phyloP scores from a whole-genome alignment of 2,113 vertebrate genomes.

The Dicaeum eximium region DNA sequence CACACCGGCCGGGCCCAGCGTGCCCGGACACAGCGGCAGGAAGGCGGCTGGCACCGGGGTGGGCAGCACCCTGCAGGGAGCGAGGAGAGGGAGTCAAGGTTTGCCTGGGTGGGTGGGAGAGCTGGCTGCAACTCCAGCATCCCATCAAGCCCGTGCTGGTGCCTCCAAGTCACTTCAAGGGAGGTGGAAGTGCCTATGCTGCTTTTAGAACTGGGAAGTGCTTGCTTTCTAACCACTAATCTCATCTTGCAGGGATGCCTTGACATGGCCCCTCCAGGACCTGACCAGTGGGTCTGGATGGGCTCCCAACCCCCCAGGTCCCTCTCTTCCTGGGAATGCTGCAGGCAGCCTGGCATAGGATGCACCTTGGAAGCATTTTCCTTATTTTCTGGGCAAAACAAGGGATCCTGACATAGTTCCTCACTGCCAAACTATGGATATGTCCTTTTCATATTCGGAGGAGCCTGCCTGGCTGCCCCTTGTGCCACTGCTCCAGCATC shows the following conservation, averaged over 20 bases:
- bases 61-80: conserved; percentile 77
- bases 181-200: not conserved
- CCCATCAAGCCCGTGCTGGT: fast-evolving
- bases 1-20: conserved; percentile 71
- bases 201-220: not conserved
- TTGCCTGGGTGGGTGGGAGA: not conserved
- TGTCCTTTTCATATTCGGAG: fast-evolving
- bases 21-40: conserved; percentile 56
- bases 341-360: not conserved
- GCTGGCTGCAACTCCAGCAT: fast-evolving
- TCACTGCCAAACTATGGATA: not conserved
- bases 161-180: fast-evolving
- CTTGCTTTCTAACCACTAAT: not conserved
- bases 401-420: not conserved
- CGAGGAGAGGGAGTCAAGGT: not conserved
- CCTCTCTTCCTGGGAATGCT: not conserved
- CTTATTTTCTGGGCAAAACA: not conserved
- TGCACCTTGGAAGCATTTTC: not conserved
- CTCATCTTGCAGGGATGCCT: fast-evolving
- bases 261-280: not conserved
- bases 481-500: not conserved
- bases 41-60: conserved; percentile 70
- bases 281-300: not conserved
- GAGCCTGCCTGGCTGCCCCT: not conserved
- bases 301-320: not conserved